These are phyloP conservation scores for Gambusia yucatana DNA, from an alignment of 2,797 vertebrate genomes.

Conservation along the genomic window DNA sequence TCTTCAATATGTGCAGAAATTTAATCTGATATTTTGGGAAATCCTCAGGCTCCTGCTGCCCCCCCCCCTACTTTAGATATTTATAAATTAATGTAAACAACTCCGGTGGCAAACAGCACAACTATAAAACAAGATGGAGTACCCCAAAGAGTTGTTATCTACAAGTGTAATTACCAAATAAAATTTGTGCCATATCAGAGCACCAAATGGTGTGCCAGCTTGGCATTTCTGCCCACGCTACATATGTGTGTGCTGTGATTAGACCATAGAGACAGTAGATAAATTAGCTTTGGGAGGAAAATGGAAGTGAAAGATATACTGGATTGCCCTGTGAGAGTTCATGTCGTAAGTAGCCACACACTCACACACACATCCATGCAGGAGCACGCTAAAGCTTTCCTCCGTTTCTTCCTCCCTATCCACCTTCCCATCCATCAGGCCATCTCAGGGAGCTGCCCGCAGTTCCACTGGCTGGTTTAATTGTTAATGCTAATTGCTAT, in stretches of 20 bases:
- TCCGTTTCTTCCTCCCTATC: conserved; percentile 69
- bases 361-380: conserved; percentile 36
- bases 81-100: conserved; percentile 46
- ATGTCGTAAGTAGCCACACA: conserved; percentile 53
- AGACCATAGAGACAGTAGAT: conserved; percentile 72
- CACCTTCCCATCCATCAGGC: conserved; percentile 92
- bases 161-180: conserved; percentile 71
- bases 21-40: conserved; percentile 17
- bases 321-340: conserved; percentile 69
- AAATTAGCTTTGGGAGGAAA: conserved; percentile 76
- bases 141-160: conserved; percentile 66
- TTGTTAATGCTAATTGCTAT: conserved; percentile 99
- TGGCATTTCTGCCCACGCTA: conserved; percentile 67
- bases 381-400: conserved; percentile 56
- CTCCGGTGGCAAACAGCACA: conserved; percentile 31
- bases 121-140: conserved; percentile 51
- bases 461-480: conserved; percentile 99
- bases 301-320: conserved; percentile 72
- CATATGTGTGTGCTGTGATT: conserved; percentile 70
- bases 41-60: conserved; percentile 35
- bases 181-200: conserved; percentile 58
- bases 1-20: not conserved
- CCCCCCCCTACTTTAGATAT: conserved; percentile 44
- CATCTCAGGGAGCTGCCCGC: conserved; percentile 97
- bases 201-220: conserved; percentile 63